phyloP scores from a whole-genome alignment of 1,140 invertebrate species.

The Pseudomyrmex gracilis region DNA sequence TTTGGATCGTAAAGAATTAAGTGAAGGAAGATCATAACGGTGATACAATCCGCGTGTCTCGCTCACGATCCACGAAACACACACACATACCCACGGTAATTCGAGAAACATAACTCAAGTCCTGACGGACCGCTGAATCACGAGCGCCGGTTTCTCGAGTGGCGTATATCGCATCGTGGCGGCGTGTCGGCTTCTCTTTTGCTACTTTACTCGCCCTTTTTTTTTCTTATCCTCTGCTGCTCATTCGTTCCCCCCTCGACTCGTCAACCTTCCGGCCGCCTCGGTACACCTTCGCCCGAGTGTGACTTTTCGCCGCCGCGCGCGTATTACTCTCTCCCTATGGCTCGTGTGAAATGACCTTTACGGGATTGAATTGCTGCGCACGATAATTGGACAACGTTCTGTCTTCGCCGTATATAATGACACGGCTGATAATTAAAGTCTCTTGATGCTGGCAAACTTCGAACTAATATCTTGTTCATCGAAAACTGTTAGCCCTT shows the following conservation, averaged over 20 bases:
- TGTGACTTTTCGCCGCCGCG: slow-evolving; percentile 62
- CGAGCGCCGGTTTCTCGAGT: slow-evolving; percentile 64
- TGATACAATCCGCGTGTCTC: slow-evolving; percentile 65
- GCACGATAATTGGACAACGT: slow-evolving; percentile 3
- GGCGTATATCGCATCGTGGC: slow-evolving; percentile 63
- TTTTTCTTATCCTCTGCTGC: slow-evolving; percentile 3
- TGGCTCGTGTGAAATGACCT: slow-evolving; percentile 44
- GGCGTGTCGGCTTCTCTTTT: slow-evolving; percentile 68
- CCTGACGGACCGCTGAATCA: slow-evolving; percentile 64
- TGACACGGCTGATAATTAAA: neutral
- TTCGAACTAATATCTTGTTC: neutral
- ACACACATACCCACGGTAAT: slow-evolving; percentile 65
- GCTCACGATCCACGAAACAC: slow-evolving; percentile 49
- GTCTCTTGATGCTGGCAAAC: neutral
- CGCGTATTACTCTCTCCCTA: slow-evolving; percentile 12
- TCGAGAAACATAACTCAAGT: slow-evolving; percentile 72
- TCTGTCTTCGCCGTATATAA: neutral
- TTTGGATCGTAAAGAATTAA: slow-evolving; percentile 1
- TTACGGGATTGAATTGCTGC: slow-evolving; percentile 16
- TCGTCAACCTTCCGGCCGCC: neutral
- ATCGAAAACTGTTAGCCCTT: neutral
- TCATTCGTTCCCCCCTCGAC: neutral
- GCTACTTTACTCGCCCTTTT: slow-evolving; percentile 68
- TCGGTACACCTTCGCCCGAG: slow-evolving; percentile 39
- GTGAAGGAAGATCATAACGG: neutral